phyloP scores from a whole-genome alignment of 2,888 invertebrate genomes.

The Trichacis sp. region DNA sequence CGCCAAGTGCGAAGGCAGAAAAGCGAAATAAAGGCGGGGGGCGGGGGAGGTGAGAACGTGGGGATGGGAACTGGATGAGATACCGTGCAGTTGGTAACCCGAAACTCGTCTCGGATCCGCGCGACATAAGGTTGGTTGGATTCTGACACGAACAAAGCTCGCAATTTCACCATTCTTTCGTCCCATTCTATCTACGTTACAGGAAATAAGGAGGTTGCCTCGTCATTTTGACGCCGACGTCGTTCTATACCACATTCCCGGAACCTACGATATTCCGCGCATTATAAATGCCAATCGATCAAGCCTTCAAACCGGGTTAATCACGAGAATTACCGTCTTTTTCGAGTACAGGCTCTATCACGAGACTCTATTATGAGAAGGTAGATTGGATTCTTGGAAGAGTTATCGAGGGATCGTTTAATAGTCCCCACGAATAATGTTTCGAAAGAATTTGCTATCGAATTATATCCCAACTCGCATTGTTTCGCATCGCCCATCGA shows the following conservation, averaged over 20 bases:
- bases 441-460: no score
- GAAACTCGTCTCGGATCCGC: conserved; percentile 31
- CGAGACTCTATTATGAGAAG: no score
- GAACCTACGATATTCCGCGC: conserved; percentile 8
- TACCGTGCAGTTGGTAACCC: conserved; percentile 32
- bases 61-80: conserved; percentile 27
- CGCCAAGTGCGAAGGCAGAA: conserved; percentile 11
- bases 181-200: conserved; percentile 49
- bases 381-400: no score
- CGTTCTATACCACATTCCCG: conserved; percentile 26
- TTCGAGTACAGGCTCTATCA: no score
- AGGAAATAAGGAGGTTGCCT: conserved; percentile 52
- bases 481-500: no score
- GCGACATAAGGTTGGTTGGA: conserved; percentile 44
- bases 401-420: no score
- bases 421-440: no score
- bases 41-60: conserved; percentile 17
- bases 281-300: conserved; percentile 4
- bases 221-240: conserved; percentile 45
- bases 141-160: conserved; percentile 61
- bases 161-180: conserved; percentile 58
- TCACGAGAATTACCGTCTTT: no score
- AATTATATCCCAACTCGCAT: no score
- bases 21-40: conserved; percentile 29
- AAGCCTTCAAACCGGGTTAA: not conserved